phyloP scores from a whole-genome alignment of 2,888 invertebrate genomes.

The Suillia variegata region DNA sequence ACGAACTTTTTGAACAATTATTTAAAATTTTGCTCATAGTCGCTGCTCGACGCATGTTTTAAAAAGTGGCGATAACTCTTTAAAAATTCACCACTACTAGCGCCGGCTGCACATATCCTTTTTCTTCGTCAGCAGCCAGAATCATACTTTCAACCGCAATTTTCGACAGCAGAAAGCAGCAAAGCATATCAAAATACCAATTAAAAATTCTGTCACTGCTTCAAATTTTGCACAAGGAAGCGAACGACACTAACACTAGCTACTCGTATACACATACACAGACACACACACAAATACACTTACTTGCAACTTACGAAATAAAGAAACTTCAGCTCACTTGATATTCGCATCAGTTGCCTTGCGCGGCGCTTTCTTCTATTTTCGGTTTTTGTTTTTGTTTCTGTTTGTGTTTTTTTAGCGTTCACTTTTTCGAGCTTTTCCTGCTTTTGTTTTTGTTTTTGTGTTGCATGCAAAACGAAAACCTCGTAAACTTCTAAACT shows the following conservation, averaged over 20 bases:
- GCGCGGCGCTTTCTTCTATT: background rate
- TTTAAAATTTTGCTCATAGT: too few relatives aligned
- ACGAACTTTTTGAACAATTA: too few relatives aligned
- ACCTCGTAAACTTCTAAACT: conserved; percentile 9
- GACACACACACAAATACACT: background rate
- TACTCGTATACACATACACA: background rate
- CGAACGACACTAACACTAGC: background rate
- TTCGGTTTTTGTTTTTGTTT: background rate
- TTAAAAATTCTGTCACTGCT: conserved; percentile 5
- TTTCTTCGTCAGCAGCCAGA: too few relatives aligned
- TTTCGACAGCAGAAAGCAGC: too few relatives aligned
- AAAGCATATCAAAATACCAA: background rate
- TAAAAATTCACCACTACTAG: too few relatives aligned
- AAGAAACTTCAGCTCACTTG: conserved; percentile 7
- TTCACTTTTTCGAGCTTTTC: too few relatives aligned
- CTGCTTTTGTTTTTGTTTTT: background rate
- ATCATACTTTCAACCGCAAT: too few relatives aligned
- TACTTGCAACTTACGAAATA: background rate
- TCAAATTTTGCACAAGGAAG: conserved; percentile 2
- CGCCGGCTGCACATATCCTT: too few relatives aligned
- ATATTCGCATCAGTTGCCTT: conserved; percentile 11
- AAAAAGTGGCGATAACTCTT: too few relatives aligned
- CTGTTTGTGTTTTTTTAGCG: too few relatives aligned
- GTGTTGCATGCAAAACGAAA: background rate
- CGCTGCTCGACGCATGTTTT: too few relatives aligned